Base-by-base conservation (phyloP, 2,888 invertebrate genomes). In the Watsonalla cultraria region DNA sequence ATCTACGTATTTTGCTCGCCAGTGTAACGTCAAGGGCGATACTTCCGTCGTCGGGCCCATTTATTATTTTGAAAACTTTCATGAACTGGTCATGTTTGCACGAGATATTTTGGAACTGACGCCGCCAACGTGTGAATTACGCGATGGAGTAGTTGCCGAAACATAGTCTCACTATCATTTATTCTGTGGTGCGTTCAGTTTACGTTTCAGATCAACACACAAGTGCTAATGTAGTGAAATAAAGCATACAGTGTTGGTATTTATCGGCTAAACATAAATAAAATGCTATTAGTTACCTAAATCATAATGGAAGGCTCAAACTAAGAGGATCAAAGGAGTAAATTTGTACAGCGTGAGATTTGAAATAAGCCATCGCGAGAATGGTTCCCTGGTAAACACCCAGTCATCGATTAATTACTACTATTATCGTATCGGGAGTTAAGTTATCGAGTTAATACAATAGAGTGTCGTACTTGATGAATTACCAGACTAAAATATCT, bases 61-160 rank as follows among this genome's bases (percentile, higher is more conserved):
- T 81, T 84, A 77, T 83, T 86, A 86, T 85, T 83, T 77, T 69
- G 81, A 79, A 85, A 82, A 80, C 76, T 83, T 77, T 68, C 65
- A 75, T 69, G 69, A 75, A 74, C 70, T 62, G 63, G 66, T 71
- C 70, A 61, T 80, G 79, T 79, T 80, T 78, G 74, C 58, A 61
- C 58, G 70, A 64, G 78, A 80, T 88, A 87, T 87, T 88, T 86
- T 78, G 74, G 76, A 84, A 82, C 70, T 67, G 66, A 68, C 72
- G 66, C 70, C 70, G 68, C 68, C 71, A 75, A 74, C 70, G 75
- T 77, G 78, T 75, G 77, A 81, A 78, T 77, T 78, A 76, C 80
- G 78, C 73, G 74, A 73, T 68, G 61, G 68, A 72, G 71, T 72
- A 72, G 68, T 76, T 71, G 74, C 68, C 66, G 68, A 66, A 74